phyloP scores from a whole-genome alignment of 2,888 invertebrate genomes.

The Notodonta ziczac region DNA sequence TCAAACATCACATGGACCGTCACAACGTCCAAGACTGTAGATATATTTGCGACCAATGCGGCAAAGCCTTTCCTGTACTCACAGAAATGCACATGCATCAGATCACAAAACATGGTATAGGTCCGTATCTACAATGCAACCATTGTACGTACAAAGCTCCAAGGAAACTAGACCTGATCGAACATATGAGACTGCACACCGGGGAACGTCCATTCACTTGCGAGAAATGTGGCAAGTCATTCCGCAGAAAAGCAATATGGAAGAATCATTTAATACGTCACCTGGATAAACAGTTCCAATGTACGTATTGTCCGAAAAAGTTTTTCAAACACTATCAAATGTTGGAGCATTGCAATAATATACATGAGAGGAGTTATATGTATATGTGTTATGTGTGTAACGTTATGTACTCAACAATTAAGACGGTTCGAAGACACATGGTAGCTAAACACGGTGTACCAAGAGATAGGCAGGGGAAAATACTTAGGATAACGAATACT shows the following conservation, averaged over 20 bases:
- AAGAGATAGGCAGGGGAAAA: conserved; percentile 68
- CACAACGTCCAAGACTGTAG: conserved; percentile 55
- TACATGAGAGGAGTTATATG: conserved; percentile 67
- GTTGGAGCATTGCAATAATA: conserved; percentile 65
- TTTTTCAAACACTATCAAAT: conserved; percentile 59
- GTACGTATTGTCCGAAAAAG: conserved; percentile 64
- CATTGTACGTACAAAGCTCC: conserved; percentile 68
- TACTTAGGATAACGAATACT: conserved; percentile 53
- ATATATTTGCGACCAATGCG: conserved; percentile 74
- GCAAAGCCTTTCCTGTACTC: conserved; percentile 61
- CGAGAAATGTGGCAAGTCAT: conserved; percentile 73
- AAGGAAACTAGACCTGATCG: conserved; percentile 57
- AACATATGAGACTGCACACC: conserved; percentile 69
- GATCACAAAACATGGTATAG: conserved; percentile 62
- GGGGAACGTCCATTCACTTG: conserved; percentile 75
- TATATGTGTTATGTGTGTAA: conserved; percentile 67
- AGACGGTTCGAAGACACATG: conserved; percentile 69
- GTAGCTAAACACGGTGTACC: conserved; percentile 67
- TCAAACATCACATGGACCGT: conserved; percentile 67
- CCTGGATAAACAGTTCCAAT: conserved; percentile 65
- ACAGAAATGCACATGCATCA: conserved; percentile 61
- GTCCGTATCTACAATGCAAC: conserved; percentile 61
- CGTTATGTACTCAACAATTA: conserved; percentile 63
- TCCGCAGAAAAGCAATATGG: conserved; percentile 68
- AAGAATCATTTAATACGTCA: conserved; percentile 72